Base-by-base conservation (phyloP, 2,888 invertebrate genomes). In the Dinocampus coccinellae region DNA sequence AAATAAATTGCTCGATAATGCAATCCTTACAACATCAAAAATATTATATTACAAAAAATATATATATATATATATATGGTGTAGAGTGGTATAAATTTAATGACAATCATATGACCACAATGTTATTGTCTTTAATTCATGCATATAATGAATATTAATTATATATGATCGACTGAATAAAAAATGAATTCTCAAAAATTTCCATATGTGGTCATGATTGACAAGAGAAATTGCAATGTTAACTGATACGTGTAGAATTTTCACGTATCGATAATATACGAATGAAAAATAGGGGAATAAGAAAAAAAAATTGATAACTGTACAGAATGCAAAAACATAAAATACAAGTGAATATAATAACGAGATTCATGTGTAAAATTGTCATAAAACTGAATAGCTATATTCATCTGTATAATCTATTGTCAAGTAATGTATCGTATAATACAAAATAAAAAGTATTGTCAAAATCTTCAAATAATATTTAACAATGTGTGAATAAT, bases 341-440 rank as follows among this genome's bases (percentile, higher is more conserved):
- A 55, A 47, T 11, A 22, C 9, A 58, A 10, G 13, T 22, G 42
- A 20, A 53, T 33, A 57, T 57, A 57, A 68, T 65, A 55, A 68
- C 58, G 16, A 16, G 6, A 62, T 66, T 72, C 76, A 79, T 74
- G n/a, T 80, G 78, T 81, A 81, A 74, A 77, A 80, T 80, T 79
- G 76, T 77, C 76, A 74, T 70, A 77, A 77, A 78, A 74, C 55
- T 68, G 75, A 72, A 71, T 64, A 76, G 72, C 62, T 75, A 71
- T 84, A 85, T 82, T 85, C 85, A 83, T 86, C 86, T 85, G 84
- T 85, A 85, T 86, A 85, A 86, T 84, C 84, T 79, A 84, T 84
- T 85, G 84, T 86, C 85, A 83, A 84, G 82, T 82, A 85, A 83
- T 86, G 85, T 86, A 86, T 84, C 86, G 84, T 82, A 83, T 79